phyloP scores from a whole-genome alignment of 1,140 invertebrate genomes.

The Drosophila rufa region DNA sequence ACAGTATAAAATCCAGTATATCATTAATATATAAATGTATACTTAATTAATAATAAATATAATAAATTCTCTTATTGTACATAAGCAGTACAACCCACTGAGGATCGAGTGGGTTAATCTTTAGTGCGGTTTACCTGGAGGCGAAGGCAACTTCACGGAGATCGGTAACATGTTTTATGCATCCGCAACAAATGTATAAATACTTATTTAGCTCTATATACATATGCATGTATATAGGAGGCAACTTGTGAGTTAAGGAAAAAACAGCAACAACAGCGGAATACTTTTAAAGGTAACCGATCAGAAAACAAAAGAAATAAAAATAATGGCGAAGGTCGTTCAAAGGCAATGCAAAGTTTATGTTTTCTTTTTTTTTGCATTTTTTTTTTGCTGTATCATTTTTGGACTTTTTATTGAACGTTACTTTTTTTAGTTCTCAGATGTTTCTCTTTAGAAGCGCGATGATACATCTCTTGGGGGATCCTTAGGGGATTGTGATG shows the following conservation, averaged over 20 bases:
- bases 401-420: slow-evolving; percentile 25
- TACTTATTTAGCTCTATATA: slow-evolving; percentile 21
- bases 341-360: slow-evolving; percentile 66
- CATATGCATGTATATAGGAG: slow-evolving; percentile 43
- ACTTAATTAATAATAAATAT: too few species aligned
- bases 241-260: slow-evolving; percentile 26
- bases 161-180: slow-evolving; percentile 82
- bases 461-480: too few species aligned
- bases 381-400: slow-evolving; percentile 23
- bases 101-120: slow-evolving; percentile 5
- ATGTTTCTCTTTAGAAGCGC: slow-evolving; percentile 6
- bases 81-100: too few species aligned
- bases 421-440: slow-evolving; percentile 52
- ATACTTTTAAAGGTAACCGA: slow-evolving; percentile 75
- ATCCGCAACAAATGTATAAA: slow-evolving; percentile 67
- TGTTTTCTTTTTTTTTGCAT: slow-evolving; percentile 51
- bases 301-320: slow-evolving; percentile 41
- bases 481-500: background rate
- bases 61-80: too few species aligned
- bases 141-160: slow-evolving; percentile 54
- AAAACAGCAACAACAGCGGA: slow-evolving; percentile 63
- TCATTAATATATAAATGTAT: too few species aligned
- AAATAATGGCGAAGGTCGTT: slow-evolving; percentile 77
- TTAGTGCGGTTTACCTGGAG: slow-evolving; percentile 41
- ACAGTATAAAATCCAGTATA: too few species aligned